Evolutionary conservation across 37 sponge, comb jelly and placozoan genomes (phyloP), one percentile per base, ranked within the genome.

Genomic region (Beroe ovata): DNA sequence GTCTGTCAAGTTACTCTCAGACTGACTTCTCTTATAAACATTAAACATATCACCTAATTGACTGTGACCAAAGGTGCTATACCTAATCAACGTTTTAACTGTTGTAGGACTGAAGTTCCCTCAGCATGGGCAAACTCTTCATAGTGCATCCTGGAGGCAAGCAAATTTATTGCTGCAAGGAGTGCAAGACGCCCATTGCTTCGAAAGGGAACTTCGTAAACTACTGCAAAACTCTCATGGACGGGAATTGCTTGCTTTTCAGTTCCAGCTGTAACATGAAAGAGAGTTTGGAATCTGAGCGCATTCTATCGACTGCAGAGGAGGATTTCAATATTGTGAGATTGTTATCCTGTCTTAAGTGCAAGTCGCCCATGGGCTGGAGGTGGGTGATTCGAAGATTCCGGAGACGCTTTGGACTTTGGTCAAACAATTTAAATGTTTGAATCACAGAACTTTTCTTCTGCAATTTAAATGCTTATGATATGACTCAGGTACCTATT

Each of bases 51-150:
- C 59, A 58, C 59, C 59, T 58, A 11, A 19, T 18, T 58, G 16
- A 19, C 59, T 18, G 16, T 11, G 16, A 58, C 59, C 59, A 58
- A 11, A 11, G 18, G 59, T 18, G 11, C 59, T 18, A 58, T 18
- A 19, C 59, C 59, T 18, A 19, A 11, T 18, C 59, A 58, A 18
- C 11, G n/a, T n/a, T n/a, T n/a, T n/a, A n/a, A n/a, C n/a, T n/a
- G n/a, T n/a, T n/a, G n/a, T n/a, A 58, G 16, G 18, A 58, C n/a
- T n/a, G n/a, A n/a, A n/a, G n/a, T n/a, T n/a, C n/a, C n/a, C n/a
- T n/a, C 8, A 71, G 20, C 21, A 71, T 71, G 71, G 71, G 71
- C 71, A 71, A 71, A 20, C 71, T 71, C 71, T 71, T 71, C 36
- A 71, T 71, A 29, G 71, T 71, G 29, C 38, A 71, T 20, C 71